These are phyloP conservation scores for Rhipidura dahli DNA, from an alignment of 2,113 vertebrate species.

Conservation along the genomic window DNA sequence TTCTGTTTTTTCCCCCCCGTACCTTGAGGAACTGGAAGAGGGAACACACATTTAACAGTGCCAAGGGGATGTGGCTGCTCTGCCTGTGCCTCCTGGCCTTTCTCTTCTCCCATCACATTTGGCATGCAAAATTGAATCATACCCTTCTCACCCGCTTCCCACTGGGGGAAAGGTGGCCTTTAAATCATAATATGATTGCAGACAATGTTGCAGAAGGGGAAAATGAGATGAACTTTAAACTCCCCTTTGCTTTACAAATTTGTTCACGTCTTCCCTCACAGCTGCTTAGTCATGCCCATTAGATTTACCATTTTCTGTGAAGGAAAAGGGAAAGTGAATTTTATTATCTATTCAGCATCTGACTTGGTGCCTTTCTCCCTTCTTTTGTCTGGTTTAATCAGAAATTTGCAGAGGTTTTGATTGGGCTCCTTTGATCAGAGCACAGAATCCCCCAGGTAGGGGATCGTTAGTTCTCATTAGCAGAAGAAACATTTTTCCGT, in stretches of 20 bases:
- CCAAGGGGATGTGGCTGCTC: constrained; percentile 45
- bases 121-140: constrained; percentile 9
- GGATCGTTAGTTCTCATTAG: constrained; percentile 50
- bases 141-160: background rate
- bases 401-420: constrained; percentile 31
- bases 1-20: background rate
- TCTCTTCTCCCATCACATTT: background rate
- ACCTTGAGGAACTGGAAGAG: background rate
- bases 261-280: constrained; percentile 16
- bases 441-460: constrained; percentile 11
- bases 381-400: constrained; percentile 29
- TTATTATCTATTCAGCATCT: constrained; percentile 28
- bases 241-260: constrained; percentile 48
- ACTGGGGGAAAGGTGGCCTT: constrained; percentile 47
- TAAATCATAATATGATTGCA: constrained; percentile 54
- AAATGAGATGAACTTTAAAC: constrained; percentile 58
- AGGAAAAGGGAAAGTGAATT: background rate
- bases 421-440: constrained; percentile 37
- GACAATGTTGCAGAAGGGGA: constrained; percentile 38
- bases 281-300: constrained; percentile 47
- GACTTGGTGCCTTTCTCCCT: background rate
- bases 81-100: constrained; percentile 26
- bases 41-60: background rate
- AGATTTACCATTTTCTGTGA: constrained; percentile 15
- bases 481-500: background rate